Evolutionary conservation across 2,113 vertebrate species (phyloP).

Genomic region (Anhinga anhinga): DNA sequence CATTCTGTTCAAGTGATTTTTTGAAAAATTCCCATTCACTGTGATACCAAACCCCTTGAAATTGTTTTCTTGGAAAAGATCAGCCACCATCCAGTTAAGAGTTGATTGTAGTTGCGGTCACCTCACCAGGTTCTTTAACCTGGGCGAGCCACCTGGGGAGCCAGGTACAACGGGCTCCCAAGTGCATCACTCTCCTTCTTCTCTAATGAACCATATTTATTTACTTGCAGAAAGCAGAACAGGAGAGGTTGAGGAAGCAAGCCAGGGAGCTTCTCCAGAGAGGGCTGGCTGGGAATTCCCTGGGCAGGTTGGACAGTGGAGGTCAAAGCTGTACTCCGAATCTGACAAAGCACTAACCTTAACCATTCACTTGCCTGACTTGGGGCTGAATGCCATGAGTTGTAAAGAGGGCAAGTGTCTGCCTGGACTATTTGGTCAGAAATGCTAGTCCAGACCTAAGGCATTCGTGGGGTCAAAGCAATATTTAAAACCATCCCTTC

Average conservation of each 20-base stretch:
- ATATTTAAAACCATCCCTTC: neutral
- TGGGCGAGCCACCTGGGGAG: neutral
- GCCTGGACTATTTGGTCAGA: neutral
- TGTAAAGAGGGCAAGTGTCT: neutral
- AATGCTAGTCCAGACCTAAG: no score
- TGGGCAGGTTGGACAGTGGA: neutral
- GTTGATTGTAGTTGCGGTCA: neutral
- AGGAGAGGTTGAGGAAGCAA: neutral
- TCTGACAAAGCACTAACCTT: neutral
- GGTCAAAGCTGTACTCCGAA: neutral
- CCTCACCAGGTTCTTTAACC: neutral
- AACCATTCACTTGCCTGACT: neutral
- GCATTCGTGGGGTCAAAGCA: rapidly evolving
- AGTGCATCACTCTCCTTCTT: neutral
- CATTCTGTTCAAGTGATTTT: neutral
- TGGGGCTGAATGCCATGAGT: rapidly evolving
- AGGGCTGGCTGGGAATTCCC: neutral
- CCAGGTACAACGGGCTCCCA: neutral
- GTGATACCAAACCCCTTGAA: neutral
- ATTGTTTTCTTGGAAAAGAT: neutral
- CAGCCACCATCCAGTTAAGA: neutral
- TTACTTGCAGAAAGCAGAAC: neutral
- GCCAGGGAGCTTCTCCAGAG: neutral
- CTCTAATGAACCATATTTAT: neutral
- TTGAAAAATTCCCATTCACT: neutral